Evolutionary conservation across 2,888 invertebrate genomes (phyloP), one percentile per base, ranked within the genome.

Genomic region (Zeuzera pyrina): DNA sequence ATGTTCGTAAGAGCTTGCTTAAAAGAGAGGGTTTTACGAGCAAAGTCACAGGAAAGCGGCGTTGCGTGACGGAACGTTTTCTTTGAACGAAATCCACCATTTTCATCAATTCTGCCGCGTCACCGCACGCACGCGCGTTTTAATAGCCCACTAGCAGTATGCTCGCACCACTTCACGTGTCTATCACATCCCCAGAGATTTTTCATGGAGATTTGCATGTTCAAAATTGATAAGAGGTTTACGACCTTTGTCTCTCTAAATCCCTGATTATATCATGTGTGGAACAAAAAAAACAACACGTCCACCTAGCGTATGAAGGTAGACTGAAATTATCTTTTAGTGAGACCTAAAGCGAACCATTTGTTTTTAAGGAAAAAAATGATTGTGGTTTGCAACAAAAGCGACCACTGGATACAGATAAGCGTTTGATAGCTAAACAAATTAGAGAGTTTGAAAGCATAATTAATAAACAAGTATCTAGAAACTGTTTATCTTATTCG

Each of bases 171-270:
- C 59, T 66, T 61, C 60, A 61, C 57, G 62, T 57, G 60, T 59
- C 52, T 54, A 51, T 57, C 69, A 63, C 64, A 69, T 63, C 42
- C 47, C 38, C 45, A 43, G 37, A 61, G 57, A 70, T 68, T 69
- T 65, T 69, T 65, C 62, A 64, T 60, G 47, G 52, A 52, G 60
- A 62, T 58, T 65, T 63, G 52, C 49, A 43, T 52, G 48, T 64
- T 57, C 49, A 43, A 53, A 62, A 65, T 57, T 65, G 55, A 59
- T 56, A 52, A 45, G 50, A 46, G 50, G 53, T 58, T 54, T 50
- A n/a, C 49, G 41, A 46, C 44, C 46, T 46, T 47, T 52, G 52
- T 57, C 52, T 60, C 39, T 39, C 38, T 33, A 49, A 41, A 56
- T 48, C 47, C 47, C 36, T 28, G 41, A 43, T 50, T 49, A 48